These are phyloP conservation scores for Asbolus verrucosus DNA, from an alignment of 1,140 invertebrate species.

Conservation along the genomic window DNA sequence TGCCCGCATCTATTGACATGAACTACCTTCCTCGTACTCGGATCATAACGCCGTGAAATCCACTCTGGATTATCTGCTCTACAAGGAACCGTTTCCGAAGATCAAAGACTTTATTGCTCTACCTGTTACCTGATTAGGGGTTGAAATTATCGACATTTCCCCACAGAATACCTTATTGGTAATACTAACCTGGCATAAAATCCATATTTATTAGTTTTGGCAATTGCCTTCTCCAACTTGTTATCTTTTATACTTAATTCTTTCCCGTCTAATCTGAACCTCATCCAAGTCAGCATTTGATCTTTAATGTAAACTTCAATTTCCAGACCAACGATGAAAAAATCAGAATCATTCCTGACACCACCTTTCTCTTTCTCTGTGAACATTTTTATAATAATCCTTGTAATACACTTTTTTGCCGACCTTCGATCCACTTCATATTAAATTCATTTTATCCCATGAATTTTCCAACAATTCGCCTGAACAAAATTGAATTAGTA, in stretches of 20 bases:
- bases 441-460: background rate
- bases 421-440: background rate
- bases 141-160: conserved; percentile 48
- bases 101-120: conserved; percentile 54
- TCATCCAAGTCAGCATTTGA: conserved; percentile 23
- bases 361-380: background rate
- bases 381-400: background rate
- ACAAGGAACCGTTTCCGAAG: conserved; percentile 51
- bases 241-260: conserved; percentile 26
- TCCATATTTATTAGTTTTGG: conserved; percentile 48
- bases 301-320: conserved; percentile 28
- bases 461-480: background rate
- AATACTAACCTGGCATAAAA: conserved; percentile 43
- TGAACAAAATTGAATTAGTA: background rate
- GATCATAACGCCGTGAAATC: conserved; percentile 50
- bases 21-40: conserved; percentile 36
- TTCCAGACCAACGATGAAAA: conserved; percentile 1
- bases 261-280: conserved; percentile 16
- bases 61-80: conserved; percentile 51
- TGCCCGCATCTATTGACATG: conserved; percentile 47
- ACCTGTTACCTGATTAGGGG: conserved; percentile 53
- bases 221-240: conserved; percentile 23
- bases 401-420: conserved; percentile 8
- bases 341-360: conserved; percentile 16
- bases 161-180: conserved; percentile 47